Evolutionary conservation across 2,888 invertebrate genomes (phyloP), one percentile per base, ranked within the genome.

Genomic region (Eurois occulta): DNA sequence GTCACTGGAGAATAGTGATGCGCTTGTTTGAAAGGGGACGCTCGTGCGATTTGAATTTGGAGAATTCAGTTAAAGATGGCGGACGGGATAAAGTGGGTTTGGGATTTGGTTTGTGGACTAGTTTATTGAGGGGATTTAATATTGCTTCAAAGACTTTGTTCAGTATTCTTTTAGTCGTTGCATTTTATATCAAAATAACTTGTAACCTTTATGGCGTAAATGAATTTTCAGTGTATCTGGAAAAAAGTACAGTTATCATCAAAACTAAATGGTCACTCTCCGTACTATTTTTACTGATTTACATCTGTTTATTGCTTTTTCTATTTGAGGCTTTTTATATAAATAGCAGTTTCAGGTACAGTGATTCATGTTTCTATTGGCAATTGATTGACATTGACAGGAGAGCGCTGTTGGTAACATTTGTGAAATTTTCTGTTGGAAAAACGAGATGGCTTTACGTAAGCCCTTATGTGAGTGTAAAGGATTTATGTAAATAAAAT

Each of bases 401-500:
- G 16, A 28, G 28, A 16, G 28, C 6, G 16, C 16, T 18, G 28
- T 28, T 18, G 28, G 8, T 55, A 55, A 13, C 0, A n/a, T 58
- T 58, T 58, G 1, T 16, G 28, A n/a, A 13, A 1, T 13, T 28
- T 28, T 58, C 38, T 64, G 6, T n/a, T n/a, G 18, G 0, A 0
- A 11, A 35, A 64, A 64, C 21, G 2, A 64, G 8, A 24, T 35
- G 24, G n/a, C n/a, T n/a, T n/a, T n/a, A n/a, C n/a, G n/a, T n/a
- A n/a, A n/a, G n/a, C n/a, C n/a, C n/a, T 35, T 2, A 4, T 35
- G 35, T 4, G 35, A 3, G 11, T 21, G 13, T 28, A 0, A 35
- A 67, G 46, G 84, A 48, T 41, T 28, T n/a, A n/a, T 28, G 43
- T 55, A 83, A 92, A 92, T 90, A 85, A 95, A 94, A 95, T 90